Conservation (phyloP, 1,140 invertebrate species). For the Drosophila nigromelanica region DNA sequence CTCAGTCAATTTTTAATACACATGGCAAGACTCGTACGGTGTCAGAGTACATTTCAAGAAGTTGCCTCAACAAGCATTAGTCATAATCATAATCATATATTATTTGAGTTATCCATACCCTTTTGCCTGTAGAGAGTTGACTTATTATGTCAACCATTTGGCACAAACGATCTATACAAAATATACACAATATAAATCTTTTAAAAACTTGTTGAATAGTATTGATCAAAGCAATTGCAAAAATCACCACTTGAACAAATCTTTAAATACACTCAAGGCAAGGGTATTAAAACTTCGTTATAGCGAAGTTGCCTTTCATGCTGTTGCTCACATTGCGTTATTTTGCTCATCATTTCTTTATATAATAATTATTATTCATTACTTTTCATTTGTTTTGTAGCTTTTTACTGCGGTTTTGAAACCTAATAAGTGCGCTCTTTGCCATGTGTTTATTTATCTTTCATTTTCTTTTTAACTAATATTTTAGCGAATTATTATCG, state of each 20-base stretch:
- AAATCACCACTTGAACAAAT: too few species aligned
- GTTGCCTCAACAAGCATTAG: slow-evolving; percentile 22
- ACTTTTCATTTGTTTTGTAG: slow-evolving; percentile 50
- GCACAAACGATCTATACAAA: neutral
- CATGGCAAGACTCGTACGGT: slow-evolving; percentile 11
- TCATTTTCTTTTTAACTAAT: slow-evolving; percentile 20
- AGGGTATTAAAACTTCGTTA: slow-evolving; percentile 31
- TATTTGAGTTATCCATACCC: slow-evolving; percentile 2
- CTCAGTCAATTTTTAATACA: slow-evolving; percentile 34
- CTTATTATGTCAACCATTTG: neutral
- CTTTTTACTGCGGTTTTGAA: slow-evolving; percentile 69
- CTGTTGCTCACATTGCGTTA: slow-evolving; percentile 44
- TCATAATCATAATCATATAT: slow-evolving; percentile 44
- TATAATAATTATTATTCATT: slow-evolving; percentile 62
- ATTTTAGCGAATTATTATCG: slow-evolving; percentile 30
- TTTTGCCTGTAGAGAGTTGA: slow-evolving; percentile 1
- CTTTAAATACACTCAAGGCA: neutral
- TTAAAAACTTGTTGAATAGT: too few species aligned
- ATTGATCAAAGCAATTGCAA: too few species aligned
- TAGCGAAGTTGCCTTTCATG: slow-evolving; percentile 2
- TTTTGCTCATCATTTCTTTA: slow-evolving; percentile 63
- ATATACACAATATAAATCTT: too few species aligned
- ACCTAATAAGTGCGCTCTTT: slow-evolving; percentile 62
- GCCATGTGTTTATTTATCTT: slow-evolving; percentile 13
- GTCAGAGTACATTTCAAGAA: slow-evolving; percentile 29